A percentile compares a stretch with the other conserved stretches of the same genome.
phyloP scores from a whole-genome alignment of 2,797 vertebrate genomes.

The Syngnathus rostellatus region DNA sequence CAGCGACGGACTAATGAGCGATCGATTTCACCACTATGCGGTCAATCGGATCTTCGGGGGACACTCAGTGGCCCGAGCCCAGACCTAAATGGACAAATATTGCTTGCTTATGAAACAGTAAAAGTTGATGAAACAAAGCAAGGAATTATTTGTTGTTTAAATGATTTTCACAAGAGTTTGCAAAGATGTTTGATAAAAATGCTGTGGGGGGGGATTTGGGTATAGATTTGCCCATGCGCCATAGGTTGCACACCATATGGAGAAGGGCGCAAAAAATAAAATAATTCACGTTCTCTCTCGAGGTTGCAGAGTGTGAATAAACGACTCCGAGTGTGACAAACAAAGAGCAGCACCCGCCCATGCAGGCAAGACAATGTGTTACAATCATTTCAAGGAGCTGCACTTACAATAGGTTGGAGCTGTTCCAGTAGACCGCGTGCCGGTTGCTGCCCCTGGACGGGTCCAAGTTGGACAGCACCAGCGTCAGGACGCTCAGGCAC shows the following conservation, averaged over 20 bases:
- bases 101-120: no score
- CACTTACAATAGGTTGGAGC: slow-evolving; percentile 69
- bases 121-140: no score
- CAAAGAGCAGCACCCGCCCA: slow-evolving; percentile 3
- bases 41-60: slow-evolving; percentile 1
- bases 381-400: background rate
- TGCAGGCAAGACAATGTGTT: background rate
- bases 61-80: background rate
- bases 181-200: no score
- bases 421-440: slow-evolving; percentile 72
- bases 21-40: slow-evolving; percentile 43
- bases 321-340: background rate
- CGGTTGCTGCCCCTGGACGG: slow-evolving; percentile 62
- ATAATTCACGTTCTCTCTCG: background rate
- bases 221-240: background rate
- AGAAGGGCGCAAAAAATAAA: background rate
- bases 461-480: slow-evolving; percentile 61
- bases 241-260: background rate
- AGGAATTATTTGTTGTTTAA: no score
- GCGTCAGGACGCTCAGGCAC: slow-evolving; percentile 63
- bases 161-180: no score
- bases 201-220: background rate
- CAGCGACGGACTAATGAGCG: slow-evolving; percentile 59
- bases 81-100: background rate
- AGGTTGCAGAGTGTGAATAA: background rate